phyloP scores from a whole-genome alignment of 2,888 invertebrate species.

The Cryptosula pallasiana region DNA sequence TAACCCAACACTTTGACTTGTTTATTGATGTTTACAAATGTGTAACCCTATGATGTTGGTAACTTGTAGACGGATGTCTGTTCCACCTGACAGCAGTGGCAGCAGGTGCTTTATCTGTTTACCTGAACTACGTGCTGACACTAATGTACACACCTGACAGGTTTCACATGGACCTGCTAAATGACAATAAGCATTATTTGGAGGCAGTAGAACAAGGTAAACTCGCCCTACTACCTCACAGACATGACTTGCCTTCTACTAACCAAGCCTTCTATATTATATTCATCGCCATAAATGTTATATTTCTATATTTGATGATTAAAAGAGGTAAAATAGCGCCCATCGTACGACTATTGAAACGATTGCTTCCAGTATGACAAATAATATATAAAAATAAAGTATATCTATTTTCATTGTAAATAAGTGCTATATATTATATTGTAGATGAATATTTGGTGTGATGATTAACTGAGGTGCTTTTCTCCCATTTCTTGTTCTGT shows the following conservation, averaged over 20 bases:
- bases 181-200: conserved; percentile 13
- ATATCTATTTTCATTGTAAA: too few species aligned
- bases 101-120: conserved; percentile 44
- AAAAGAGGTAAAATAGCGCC: background rate
- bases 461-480: too few species aligned
- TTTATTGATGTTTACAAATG: background rate
- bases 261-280: background rate
- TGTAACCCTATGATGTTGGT: too few species aligned
- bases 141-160: background rate
- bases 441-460: too few species aligned
- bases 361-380: too few species aligned
- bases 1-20: background rate
- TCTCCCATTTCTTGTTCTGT: too few species aligned
- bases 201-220: background rate
- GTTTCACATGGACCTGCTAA: background rate
- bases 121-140: conserved; percentile 30
- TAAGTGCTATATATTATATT: too few species aligned
- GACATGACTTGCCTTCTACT: background rate
- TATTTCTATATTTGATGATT: background rate
- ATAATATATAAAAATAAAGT: too few species aligned
- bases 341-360: background rate
- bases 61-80: conserved; percentile 48
- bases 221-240: background rate
- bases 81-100: conserved; percentile 50
- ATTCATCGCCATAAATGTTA: background rate